phyloP scores from a whole-genome alignment of 2,113 vertebrate genomes.

The Leucoraja erinaceus region DNA sequence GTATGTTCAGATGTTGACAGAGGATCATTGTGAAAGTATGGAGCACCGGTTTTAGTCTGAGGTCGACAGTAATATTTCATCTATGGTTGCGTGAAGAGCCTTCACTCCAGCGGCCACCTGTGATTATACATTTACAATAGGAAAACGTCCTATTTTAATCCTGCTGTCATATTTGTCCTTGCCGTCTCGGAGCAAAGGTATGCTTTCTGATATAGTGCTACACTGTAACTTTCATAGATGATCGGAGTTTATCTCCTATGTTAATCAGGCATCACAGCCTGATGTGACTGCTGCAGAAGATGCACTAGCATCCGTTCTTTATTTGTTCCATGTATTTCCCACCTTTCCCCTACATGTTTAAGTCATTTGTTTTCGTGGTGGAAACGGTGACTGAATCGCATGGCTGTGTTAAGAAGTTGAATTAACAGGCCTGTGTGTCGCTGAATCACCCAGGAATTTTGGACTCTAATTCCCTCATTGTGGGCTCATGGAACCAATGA shows the following conservation, averaged over 20 bases:
- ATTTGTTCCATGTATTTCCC: background rate
- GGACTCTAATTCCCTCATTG: background rate
- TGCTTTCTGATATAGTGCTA: background rate
- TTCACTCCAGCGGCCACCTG: too few species aligned
- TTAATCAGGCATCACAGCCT: background rate
- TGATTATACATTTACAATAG: too few species aligned
- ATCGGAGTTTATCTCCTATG: background rate
- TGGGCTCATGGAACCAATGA: background rate
- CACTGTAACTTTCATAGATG: background rate
- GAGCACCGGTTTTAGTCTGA: background rate
- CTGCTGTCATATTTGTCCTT: too few species aligned
- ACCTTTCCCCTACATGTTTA: background rate
- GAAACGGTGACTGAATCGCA: background rate
- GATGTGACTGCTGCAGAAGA: background rate
- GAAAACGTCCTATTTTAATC: too few species aligned
- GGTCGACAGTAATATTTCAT: background rate
- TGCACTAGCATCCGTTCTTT: background rate
- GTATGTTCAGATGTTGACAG: background rate
- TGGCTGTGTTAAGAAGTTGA: background rate
- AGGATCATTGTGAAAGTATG: background rate
- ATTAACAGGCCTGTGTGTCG: background rate
- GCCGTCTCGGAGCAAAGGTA: background rate
- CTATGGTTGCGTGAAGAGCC: too few species aligned
- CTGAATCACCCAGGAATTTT: background rate
- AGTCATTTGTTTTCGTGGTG: background rate